Conservation (phyloP, 2,888 invertebrate species). For the Chaetogeoica ovagalla region DNA sequence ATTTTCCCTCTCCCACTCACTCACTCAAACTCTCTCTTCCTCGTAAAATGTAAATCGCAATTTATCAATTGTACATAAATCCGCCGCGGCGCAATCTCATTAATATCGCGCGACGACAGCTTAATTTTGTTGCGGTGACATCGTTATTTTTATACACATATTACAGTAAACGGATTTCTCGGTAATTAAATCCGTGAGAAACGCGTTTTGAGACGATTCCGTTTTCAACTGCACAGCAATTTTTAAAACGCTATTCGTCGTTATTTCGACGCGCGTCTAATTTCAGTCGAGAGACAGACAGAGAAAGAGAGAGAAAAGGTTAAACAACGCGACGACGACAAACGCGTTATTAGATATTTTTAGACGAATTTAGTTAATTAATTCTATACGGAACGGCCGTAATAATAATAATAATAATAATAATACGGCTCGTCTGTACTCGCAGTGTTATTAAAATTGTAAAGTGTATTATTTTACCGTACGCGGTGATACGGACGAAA, state of each 20-base stretch:
- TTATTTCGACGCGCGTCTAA: too few species aligned
- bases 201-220: conserved; percentile 10
- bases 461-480: too few species aligned
- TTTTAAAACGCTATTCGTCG: too few species aligned
- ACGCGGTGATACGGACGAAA: background rate
- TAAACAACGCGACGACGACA: too few species aligned
- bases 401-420: too few species aligned
- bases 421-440: background rate
- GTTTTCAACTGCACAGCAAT: background rate
- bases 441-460: background rate
- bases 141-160: conserved; percentile 9
- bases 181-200: conserved; percentile 42
- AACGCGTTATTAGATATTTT: too few species aligned
- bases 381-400: too few species aligned
- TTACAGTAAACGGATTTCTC: too few species aligned
- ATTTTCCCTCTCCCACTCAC: too few species aligned
- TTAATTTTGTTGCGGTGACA: conserved; percentile 26
- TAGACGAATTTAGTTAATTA: too few species aligned
- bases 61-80: background rate
- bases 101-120: conserved; percentile 14
- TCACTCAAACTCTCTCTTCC: background rate
- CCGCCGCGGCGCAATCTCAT: background rate
- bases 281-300: too few species aligned
- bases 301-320: too few species aligned
- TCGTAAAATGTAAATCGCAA: background rate